Base-by-base conservation (phyloP, 2,797 vertebrate species). In the Coregonus sp. region DNA sequence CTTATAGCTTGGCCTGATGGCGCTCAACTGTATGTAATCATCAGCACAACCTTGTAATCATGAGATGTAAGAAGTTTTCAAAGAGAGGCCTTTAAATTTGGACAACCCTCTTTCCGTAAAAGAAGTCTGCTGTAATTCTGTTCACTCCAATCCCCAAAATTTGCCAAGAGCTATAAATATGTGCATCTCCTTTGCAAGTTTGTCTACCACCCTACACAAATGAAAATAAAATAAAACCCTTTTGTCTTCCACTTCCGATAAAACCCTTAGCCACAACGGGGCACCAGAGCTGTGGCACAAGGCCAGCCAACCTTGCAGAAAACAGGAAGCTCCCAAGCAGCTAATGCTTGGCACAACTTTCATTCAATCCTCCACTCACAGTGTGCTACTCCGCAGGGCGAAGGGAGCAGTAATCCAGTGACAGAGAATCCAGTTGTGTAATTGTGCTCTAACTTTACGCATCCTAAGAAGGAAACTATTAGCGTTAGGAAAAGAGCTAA, bases 321-420 rank as follows among this genome's bases (percentile, higher is more conserved):
- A 90, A 92, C 89, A 91, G 91, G 90, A 91, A 91, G 85, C 85
- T 83, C 73, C 70, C 75, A 84, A 86, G 73, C 87, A 88, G 84
- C 85, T 78, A 83, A 88, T 80, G 88, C 84, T 75, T 91, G 89
- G 88, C 85, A 89, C 81, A 84, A 82, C 85, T 87, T 74, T 83
- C 78, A 87, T 9, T 47, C 40, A 47, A 11, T 81, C 84, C 86
- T 87, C 76, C 85, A 86, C 76, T 82, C 70, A 86, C 56, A 40
- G n/a, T 65, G 33, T n/a, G 33, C 54, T 61, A 25, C 40, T 47
- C 9, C 1, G 63, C 56, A 51, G 65, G 59, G 40, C 9, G 40
- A 47, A 47, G 9, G 40, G 9, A 47, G 40, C 40, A 47, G 40
- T 47, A 47, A 12, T 12, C 40, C 40, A 47, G 11, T 47, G 40